phyloP scores from a whole-genome alignment of 2,888 invertebrate species.

The Epistrophe grossulariae region DNA sequence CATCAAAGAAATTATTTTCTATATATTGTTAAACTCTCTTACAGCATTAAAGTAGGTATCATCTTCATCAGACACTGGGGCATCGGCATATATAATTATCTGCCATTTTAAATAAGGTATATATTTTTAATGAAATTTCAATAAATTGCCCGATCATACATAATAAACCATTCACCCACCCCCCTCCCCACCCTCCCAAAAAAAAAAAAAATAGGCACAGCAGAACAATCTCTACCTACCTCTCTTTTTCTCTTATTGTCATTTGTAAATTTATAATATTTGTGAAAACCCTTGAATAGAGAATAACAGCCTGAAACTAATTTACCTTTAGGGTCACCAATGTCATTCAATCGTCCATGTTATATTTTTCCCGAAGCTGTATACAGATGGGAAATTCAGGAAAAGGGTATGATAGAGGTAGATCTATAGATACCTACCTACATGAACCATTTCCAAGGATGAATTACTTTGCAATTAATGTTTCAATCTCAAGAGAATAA shows the following conservation, averaged over 20 bases:
- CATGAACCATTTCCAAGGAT: slow-evolving; percentile 31
- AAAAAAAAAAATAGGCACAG: neutral
- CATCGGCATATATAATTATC: neutral
- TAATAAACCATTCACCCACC: neutral
- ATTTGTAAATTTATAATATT: slow-evolving; percentile 60
- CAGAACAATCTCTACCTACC: neutral
- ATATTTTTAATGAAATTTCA: slow-evolving; percentile 59
- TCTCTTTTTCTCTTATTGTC: slow-evolving; percentile 26
- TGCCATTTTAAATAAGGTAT: neutral
- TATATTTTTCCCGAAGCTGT: slow-evolving; percentile 55
- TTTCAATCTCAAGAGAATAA: slow-evolving; percentile 73
- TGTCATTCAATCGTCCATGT: slow-evolving; percentile 16
- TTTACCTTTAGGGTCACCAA: slow-evolving; percentile 32
- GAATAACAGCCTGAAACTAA: slow-evolving; percentile 24
- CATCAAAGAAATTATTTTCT: slow-evolving; percentile 21
- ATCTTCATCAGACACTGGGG: neutral
- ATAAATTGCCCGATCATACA: slow-evolving; percentile 39
- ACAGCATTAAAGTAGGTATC: neutral
- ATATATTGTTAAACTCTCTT: neutral
- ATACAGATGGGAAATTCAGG: neutral
- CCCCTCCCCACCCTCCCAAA: no score
- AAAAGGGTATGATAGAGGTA: neutral
- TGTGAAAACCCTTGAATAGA: slow-evolving; percentile 36
- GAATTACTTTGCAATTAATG: slow-evolving; percentile 72
- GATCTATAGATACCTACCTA: no score